Evolutionary conservation across 2,797 vertebrate species (phyloP), one percentile per base, ranked within the genome.

Genomic region (Astyanax mexicanus): DNA sequence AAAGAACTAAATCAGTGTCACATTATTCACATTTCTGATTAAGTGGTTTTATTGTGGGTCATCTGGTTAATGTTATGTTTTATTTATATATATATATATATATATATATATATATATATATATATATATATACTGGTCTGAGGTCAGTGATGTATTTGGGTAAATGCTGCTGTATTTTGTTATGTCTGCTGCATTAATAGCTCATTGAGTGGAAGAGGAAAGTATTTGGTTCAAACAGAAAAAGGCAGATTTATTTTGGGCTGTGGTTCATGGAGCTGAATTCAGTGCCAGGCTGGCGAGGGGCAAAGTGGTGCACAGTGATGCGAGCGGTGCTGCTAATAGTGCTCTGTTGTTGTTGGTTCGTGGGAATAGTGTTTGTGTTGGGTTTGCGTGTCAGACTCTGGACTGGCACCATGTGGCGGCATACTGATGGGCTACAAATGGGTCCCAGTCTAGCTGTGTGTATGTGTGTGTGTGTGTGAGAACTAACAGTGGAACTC

Each of bases 401-500:
- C 32, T 70, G 58, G 47, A 49, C 67, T 79, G 49, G 44, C 52
- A 74, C 40, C 54, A 40, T 65, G 57, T 51, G 23, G 61, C 52
- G 52, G 52, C 13, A 21, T 77, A 40, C 21, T 61, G 44, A 60
- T 40, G 29, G n/a, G 15, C 12, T 75, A n/a, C n/a, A 72, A 68
- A 64, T 38, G 32, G 10, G 65, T 54, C 69, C 71, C 42, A 38
- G 54, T 51, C 38, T 72, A 60, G 23, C 44, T 23, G 40, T 35
- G 13, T 38, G 67, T 68, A 61, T 57, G 49, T 78, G 67, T 66
- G 40, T 35, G 13, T 47, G 67, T 68, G 61, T 57, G 49, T 78
- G 67, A 70, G 62, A 82, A 84, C 70, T 55, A 72, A 71, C 68
- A 71, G 12, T 55, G 57, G 69, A 74, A 67, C 67, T 23, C 66